phyloP scores from a whole-genome alignment of 37 sponge, comb jelly and placozoan species.

The Amphimedon queenslandica region DNA sequence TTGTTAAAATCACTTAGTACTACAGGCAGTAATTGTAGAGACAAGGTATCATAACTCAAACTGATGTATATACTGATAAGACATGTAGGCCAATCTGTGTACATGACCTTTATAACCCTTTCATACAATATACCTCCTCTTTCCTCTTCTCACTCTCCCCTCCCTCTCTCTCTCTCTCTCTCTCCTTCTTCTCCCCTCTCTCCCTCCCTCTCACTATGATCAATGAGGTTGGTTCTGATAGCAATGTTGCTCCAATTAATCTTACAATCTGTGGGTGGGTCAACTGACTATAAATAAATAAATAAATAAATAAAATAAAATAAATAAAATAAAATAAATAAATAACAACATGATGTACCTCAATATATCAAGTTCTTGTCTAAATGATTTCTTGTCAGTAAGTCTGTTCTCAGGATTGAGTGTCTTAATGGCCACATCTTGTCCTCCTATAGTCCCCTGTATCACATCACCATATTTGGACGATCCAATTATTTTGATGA shows the following conservation, averaged over 20 bases:
- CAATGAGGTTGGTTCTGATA: conserved; percentile 60
- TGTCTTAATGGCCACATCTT: conserved; percentile 70
- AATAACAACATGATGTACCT: too few species aligned
- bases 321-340: not conserved
- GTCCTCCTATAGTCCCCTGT: conserved; percentile 55
- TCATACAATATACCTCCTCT: too few species aligned
- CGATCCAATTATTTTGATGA: conserved; percentile 42
- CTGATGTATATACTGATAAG: too few species aligned
- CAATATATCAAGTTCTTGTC: conserved; percentile 74
- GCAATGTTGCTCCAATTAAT: conserved; percentile 55
- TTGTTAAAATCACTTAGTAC: too few species aligned
- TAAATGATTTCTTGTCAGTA: conserved; percentile 47
- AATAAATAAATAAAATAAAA: not conserved
- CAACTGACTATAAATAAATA: conserved; percentile 43
- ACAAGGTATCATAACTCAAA: too few species aligned
- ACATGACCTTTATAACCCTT: too few species aligned
- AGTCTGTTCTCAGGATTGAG: conserved; percentile 65
- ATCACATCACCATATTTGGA: conserved; percentile 77
- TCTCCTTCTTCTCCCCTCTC: not conserved
- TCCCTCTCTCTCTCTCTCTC: too few species aligned
- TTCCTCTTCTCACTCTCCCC: too few species aligned
- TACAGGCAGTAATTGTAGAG: too few species aligned
- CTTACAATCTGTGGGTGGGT: conserved; percentile 56
- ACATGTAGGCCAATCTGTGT: too few species aligned
- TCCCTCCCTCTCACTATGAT: conserved; percentile 49